Evolutionary conservation across 2,113 vertebrate genomes (phyloP).

Genomic region (Plecturocebus donacophilus): DNA sequence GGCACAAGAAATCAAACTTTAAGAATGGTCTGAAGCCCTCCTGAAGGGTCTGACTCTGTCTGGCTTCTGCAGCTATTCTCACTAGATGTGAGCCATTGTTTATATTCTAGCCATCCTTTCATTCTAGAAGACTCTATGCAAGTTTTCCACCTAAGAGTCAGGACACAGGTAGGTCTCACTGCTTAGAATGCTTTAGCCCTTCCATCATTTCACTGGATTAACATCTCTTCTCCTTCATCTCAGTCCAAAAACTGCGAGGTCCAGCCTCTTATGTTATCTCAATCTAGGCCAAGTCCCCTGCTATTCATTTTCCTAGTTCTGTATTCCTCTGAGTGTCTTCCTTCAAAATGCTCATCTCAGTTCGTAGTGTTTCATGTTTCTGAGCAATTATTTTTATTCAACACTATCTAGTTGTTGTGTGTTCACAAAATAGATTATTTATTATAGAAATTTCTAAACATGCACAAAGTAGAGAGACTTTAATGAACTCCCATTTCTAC

Average conservation of each 20-base stretch:
- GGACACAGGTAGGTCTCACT: neutral
- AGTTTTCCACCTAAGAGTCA: neutral
- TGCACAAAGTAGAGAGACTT: neutral
- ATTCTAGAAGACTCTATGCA: neutral
- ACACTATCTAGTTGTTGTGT: neutral
- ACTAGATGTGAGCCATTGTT: neutral
- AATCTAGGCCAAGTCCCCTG: neutral
- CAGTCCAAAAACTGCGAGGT: neutral
- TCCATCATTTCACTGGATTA: neutral
- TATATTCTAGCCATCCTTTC: neutral
- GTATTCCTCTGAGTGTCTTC: neutral
- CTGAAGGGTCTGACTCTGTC: neutral
- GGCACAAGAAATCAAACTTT: neutral
- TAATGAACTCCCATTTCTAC: neutral
- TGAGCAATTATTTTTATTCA: conserved; percentile 36
- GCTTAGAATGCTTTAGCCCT: neutral
- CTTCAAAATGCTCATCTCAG: neutral
- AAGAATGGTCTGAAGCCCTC: neutral
- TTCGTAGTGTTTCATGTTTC: neutral
- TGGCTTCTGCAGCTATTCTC: neutral
- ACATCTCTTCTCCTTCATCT: neutral
- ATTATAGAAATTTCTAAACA: neutral
- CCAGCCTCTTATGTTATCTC: neutral
- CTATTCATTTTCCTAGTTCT: neutral
- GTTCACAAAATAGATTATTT: neutral